Conservation (phyloP, 2,888 invertebrate species). For the Drosophila maculinotata region DNA sequence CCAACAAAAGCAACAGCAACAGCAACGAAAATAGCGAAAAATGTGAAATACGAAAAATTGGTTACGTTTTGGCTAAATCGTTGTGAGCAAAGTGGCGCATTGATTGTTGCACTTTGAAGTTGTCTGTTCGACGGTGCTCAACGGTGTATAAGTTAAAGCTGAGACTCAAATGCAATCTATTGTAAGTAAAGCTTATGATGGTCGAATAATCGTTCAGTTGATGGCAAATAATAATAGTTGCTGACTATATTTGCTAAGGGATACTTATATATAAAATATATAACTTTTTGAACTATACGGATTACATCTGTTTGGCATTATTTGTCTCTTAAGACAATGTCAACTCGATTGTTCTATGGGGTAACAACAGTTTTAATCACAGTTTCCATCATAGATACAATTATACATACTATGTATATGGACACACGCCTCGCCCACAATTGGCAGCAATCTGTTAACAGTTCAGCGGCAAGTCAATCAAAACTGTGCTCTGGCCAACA, state of each 20-base stretch:
- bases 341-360: slow-evolving; percentile 18
- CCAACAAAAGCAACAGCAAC: slow-evolving; percentile 24
- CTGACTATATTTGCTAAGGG: too few species aligned
- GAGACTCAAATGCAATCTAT: slow-evolving; percentile 1
- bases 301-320: not conserved
- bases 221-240: not conserved
- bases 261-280: too few species aligned
- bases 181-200: not conserved
- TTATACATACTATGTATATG: too few species aligned
- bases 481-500: slow-evolving; percentile 64
- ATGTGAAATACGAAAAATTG: slow-evolving; percentile 57
- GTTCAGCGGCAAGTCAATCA: slow-evolving; percentile 68
- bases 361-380: slow-evolving; percentile 67
- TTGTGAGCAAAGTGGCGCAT: slow-evolving; percentile 48
- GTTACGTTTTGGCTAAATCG: slow-evolving; percentile 68
- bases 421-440: slow-evolving; percentile 15
- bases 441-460: slow-evolving; percentile 57
- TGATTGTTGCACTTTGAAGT: slow-evolving; percentile 47
- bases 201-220: too few species aligned
- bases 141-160: slow-evolving; percentile 26
- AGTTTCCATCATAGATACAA: slow-evolving; percentile 48
- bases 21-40: slow-evolving; percentile 7
- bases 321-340: slow-evolving; percentile 22
- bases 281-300: slow-evolving; percentile 14
- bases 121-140: slow-evolving; percentile 28